Conservation (phyloP, 1,140 invertebrate species). For the Helicorthomorpha holstii region DNA sequence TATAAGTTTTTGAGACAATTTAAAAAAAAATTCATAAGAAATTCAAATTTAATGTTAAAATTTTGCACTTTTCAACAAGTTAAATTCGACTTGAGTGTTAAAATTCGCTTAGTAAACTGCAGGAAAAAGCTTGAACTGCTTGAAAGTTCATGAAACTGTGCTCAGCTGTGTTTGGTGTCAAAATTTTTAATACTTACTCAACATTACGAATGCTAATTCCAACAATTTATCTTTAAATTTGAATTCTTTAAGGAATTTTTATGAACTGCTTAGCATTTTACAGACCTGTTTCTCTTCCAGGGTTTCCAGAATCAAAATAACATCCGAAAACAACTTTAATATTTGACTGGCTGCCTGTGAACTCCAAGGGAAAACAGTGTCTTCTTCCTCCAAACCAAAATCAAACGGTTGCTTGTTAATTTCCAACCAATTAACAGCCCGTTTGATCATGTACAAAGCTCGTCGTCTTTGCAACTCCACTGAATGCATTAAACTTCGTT, state of each 20-base stretch:
- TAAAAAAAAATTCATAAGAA: too few species aligned
- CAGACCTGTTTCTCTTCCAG: conserved; percentile 1
- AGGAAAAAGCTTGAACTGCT: too few species aligned
- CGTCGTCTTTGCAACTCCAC: background rate
- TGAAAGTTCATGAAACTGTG: background rate
- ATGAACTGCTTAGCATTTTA: too few species aligned
- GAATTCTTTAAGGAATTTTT: too few species aligned
- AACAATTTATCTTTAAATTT: too few species aligned
- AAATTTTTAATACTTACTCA: too few species aligned
- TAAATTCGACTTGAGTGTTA: too few species aligned
- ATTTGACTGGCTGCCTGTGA: background rate
- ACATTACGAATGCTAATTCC: too few species aligned
- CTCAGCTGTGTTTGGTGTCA: background rate
- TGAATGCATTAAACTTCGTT: background rate
- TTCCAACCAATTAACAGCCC: background rate
- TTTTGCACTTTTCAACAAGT: too few species aligned
- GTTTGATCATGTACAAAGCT: background rate
- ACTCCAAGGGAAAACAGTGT: background rate
- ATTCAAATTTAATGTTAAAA: too few species aligned
- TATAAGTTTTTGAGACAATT: too few species aligned
- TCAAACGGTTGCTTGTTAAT: background rate
- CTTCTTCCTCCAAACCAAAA: background rate
- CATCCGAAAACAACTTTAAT: background rate
- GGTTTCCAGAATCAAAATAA: background rate
- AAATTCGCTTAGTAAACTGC: too few species aligned